Evolutionary conservation across 2,888 invertebrate genomes (phyloP), one percentile per base, ranked within the genome.

Genomic region (Plagodis dolabraria): DNA sequence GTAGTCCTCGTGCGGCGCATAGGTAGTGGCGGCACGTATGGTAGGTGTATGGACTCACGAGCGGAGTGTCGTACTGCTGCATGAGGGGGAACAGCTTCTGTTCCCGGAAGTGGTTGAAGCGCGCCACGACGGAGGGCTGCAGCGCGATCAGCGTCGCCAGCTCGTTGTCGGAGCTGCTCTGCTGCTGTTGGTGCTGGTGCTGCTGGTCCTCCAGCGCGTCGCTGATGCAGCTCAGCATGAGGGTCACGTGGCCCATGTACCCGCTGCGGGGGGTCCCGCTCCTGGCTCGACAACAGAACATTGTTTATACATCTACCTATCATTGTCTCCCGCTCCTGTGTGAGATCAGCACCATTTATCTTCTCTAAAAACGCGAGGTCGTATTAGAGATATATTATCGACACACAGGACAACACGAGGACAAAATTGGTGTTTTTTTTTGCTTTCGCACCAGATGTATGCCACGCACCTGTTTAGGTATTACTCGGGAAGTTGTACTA

Each of bases 191-290:
- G 22, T 22, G 22, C 22, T 22, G 22, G 22, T 22, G 22, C 22
- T 22, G 22, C 22, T 22, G 22, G 22, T 22, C 69, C 57, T 58
- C 40, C 65, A 69, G 67, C 65, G 62, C 62, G 65, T 12, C 72
- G 70, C 68, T 6, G 11, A 36, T n/a, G 70, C 80, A 53, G 63
- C 71, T 60, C 72, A 78, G 73, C 64, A 94, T 86, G 74, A 88
- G 85, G 22, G 93, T 87, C 74, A 94, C 85, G 86, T 95, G 95
- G 6, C 95, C 95, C 94, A 95, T 94, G 83, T 94, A 94, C 8
- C 94, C 94, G 68, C 86, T 80, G 67, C 94, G 83, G 65, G 50
- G 22, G 33, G 47, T 22, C 11, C 47, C 9, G 0, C 43, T 5
- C 10, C 10, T 38, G 33, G 47, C 40, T 47, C 4, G n/a, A 46